A percentile compares a stretch with the other conserved stretches of the same genome.
These are phyloP conservation scores for Marcusenius ussheri DNA, from an alignment of 2,113 vertebrate species.

Conservation along the genomic window DNA sequence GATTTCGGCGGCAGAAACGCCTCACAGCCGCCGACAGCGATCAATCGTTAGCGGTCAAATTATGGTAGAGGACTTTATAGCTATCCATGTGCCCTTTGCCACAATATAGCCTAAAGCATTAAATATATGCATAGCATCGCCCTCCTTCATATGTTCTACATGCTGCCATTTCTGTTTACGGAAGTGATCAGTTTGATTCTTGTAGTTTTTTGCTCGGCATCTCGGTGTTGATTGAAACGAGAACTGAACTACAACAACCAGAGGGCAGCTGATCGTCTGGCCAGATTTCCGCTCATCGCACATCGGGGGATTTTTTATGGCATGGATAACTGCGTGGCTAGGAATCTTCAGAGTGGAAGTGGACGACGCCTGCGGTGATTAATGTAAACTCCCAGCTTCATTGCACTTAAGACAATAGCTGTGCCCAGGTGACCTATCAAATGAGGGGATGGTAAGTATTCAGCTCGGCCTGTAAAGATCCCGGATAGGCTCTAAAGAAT, in stretches of 20 bases:
- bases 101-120: not conserved
- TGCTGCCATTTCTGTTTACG: conserved; percentile 31
- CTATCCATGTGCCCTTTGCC: not conserved
- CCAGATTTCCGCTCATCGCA: not conserved
- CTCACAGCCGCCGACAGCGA: not conserved
- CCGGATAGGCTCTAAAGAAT: not conserved
- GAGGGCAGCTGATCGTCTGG: not conserved
- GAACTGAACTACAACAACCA: conserved; percentile 18
- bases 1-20: not conserved
- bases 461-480: not conserved
- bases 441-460: not conserved
- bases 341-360: not conserved
- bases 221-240: not conserved
- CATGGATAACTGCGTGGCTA: not conserved
- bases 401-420: not conserved
- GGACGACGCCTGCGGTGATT: not conserved
- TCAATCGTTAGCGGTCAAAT: not conserved
- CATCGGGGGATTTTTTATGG: not conserved
- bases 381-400: not conserved
- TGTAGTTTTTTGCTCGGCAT: conserved; percentile 19
- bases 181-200: conserved; percentile 15
- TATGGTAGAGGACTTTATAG: not conserved
- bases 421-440: not conserved
- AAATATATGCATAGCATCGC: not conserved
- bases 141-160: not conserved